Conservation (phyloP, 2,797 vertebrate species). For the Chelidonichthys spinosus region DNA sequence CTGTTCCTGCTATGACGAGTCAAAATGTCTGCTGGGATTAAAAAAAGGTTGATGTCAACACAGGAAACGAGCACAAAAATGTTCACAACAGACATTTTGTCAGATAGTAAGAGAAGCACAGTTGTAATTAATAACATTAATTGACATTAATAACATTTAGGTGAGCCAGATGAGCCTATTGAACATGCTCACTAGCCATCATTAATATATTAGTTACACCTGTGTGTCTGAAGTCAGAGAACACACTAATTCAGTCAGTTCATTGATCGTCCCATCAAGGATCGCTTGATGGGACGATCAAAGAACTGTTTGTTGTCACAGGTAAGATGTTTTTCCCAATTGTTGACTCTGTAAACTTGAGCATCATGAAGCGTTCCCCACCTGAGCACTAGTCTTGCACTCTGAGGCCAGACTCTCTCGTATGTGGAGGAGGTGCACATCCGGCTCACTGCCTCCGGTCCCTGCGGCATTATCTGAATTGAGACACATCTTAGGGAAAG, state of each 20-base stretch:
- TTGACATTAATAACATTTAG: not conserved
- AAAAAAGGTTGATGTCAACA: not conserved
- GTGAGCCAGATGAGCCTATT: not conserved
- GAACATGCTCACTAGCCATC: not conserved
- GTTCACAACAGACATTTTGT: no score
- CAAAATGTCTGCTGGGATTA: not conserved
- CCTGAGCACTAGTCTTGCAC: not conserved
- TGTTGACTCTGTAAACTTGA: not conserved
- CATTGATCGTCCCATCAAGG: not conserved
- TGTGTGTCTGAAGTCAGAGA: not conserved
- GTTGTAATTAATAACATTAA: not conserved
- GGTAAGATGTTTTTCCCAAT: not conserved
- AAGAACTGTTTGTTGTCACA: not conserved
- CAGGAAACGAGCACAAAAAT: not conserved
- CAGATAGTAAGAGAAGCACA: not conserved
- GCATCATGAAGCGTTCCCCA: not conserved
- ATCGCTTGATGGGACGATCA: no score
- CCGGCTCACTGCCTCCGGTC: slow-evolving; percentile 15
- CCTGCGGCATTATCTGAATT: slow-evolving; percentile 1
- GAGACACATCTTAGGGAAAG: slow-evolving; percentile 7
- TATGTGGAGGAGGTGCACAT: not conserved
- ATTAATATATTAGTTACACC: slow-evolving; percentile 16
- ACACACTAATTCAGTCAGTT: not conserved
- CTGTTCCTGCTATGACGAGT: not conserved
- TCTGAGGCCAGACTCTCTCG: slow-evolving; percentile 7